These are phyloP conservation scores for Poecile montanus DNA, from an alignment of 2,797 vertebrate genomes.

Conservation along the genomic window DNA sequence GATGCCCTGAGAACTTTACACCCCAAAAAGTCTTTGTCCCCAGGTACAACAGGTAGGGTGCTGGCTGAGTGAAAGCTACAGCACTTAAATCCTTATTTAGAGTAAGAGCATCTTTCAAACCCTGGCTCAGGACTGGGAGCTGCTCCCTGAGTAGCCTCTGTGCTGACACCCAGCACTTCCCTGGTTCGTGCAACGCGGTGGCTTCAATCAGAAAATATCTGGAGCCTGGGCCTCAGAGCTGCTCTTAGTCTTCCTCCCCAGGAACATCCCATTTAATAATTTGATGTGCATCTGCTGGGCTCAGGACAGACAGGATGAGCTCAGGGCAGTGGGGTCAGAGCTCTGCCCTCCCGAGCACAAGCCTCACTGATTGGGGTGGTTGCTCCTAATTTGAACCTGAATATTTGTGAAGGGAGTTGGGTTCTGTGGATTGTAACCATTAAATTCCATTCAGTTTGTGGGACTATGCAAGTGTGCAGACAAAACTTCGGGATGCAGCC, in stretches of 20 bases:
- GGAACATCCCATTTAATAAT: not conserved
- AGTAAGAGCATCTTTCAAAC: not conserved
- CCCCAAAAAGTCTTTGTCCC: not conserved
- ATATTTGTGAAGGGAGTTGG: not conserved
- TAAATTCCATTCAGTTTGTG: not conserved
- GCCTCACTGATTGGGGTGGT: not conserved
- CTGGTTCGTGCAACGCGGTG: rapidly evolving
- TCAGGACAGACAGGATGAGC: not conserved
- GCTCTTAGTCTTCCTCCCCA: not conserved
- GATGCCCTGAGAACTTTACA: not conserved
- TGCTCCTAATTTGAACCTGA: not conserved
- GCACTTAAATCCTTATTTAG: not conserved
- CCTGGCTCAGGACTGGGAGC: not conserved
- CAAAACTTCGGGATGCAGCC: not conserved
- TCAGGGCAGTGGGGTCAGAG: slow-evolving; percentile 4
- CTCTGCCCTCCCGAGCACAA: not conserved
- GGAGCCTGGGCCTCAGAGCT: not conserved
- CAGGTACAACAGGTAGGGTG: not conserved
- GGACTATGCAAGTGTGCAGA: not conserved
- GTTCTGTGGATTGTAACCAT: not conserved
- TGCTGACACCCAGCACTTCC: rapidly evolving
- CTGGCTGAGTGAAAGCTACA: rapidly evolving
- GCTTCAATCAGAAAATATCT: not conserved
- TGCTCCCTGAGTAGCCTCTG: not conserved
- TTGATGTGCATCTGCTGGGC: not conserved